Percentiles rank a stretch among this genome's conserved stretches.
Evolutionary conservation across 2,797 vertebrate species (phyloP).

Genomic region (Garrulus glandarius): DNA sequence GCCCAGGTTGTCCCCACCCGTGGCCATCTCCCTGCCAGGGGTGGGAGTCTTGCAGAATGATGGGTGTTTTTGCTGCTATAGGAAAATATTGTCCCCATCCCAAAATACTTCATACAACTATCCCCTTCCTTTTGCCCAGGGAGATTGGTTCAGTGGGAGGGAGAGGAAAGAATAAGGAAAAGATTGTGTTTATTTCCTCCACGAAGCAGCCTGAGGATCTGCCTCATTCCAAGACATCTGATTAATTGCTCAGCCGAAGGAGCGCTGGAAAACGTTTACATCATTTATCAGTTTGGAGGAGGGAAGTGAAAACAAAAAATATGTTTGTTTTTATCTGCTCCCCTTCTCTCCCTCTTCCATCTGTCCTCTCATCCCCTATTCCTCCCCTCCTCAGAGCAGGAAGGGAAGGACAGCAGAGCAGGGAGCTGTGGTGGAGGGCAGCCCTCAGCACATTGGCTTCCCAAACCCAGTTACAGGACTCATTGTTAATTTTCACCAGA

Average conservation of each 20-base stretch:
- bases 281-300: constrained; percentile 21
- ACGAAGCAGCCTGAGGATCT: background rate
- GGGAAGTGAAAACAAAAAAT: constrained; percentile 34
- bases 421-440: background rate
- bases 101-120: background rate
- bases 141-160: background rate
- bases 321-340: constrained; percentile 14
- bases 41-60: background rate
- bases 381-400: background rate
- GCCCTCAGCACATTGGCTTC: background rate
- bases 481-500: constrained; percentile 58
- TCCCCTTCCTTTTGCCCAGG: background rate
- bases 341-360: background rate
- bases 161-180: background rate
- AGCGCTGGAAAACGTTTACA: background rate
- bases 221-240: background rate
- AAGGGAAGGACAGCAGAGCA: background rate
- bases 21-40: background rate
- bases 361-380: background rate
- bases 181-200: background rate
- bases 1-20: background rate
- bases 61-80: background rate
- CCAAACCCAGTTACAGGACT: constrained; percentile 20
- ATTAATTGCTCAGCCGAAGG: constrained; percentile 13
- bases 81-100: background rate